A percentile compares a stretch with the other conserved stretches of the same genome.
These are phyloP conservation scores for Arctocebus calabarensis DNA, from an alignment of 2,797 vertebrate genomes.

Conservation along the genomic window DNA sequence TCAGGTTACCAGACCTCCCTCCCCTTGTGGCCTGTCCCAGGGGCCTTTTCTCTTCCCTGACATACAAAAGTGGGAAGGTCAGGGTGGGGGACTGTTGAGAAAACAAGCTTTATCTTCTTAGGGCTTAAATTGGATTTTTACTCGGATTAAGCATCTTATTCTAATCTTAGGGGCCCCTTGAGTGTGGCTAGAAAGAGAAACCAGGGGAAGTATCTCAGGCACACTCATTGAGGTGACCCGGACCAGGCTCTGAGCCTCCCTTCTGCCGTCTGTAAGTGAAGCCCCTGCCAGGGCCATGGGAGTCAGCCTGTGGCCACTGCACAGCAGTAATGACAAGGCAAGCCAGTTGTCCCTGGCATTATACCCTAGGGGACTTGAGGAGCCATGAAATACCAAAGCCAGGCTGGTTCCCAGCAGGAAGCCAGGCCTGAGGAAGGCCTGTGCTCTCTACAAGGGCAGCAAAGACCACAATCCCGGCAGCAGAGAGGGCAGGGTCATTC, in stretches of 20 bases:
- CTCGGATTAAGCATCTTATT: not conserved
- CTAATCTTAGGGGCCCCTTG: not conserved
- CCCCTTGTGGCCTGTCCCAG: not conserved
- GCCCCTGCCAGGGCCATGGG: rapidly evolving
- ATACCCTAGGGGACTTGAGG: not conserved
- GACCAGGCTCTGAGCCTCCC: not conserved
- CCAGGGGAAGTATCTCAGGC: not conserved
- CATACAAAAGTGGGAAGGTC: not conserved
- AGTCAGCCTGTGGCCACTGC: no score
- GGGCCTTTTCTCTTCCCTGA: not conserved
- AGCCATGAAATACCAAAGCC: not conserved
- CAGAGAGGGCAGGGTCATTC: not conserved
- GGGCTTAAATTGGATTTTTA: not conserved
- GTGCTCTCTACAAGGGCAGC: not conserved
- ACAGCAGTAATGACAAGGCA: not conserved
- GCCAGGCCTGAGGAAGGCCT: not conserved
- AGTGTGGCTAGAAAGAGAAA: not conserved
- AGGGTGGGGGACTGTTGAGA: not conserved
- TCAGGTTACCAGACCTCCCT: not conserved
- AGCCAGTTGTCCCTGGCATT: not conserved
- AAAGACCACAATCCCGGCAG: rapidly evolving
- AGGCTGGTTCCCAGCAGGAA: not conserved
- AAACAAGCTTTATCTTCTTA: not conserved
- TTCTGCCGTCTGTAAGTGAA: not conserved
- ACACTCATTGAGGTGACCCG: not conserved